Conservation (phyloP, 2,113 vertebrate species). For the Notothenia coriiceps region DNA sequence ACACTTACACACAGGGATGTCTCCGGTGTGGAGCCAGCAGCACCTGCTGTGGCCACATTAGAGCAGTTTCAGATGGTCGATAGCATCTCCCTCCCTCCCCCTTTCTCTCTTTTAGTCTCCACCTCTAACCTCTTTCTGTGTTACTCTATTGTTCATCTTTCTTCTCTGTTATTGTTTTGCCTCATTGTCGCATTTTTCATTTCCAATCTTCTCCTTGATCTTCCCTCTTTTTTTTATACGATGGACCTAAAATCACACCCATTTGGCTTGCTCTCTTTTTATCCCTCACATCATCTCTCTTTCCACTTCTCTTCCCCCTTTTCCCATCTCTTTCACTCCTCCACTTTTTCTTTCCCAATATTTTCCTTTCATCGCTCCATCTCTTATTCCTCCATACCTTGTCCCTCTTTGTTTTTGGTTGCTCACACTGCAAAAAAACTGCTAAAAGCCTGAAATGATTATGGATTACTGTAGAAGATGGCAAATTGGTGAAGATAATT, state of each 20-base stretch:
- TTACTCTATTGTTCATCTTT: not conserved
- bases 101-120: constrained; percentile 10
- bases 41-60: constrained; percentile 59
- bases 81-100: constrained; percentile 23
- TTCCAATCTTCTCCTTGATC: constrained; percentile 1
- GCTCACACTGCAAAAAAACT: not conserved
- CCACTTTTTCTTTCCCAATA: not conserved
- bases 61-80: constrained; percentile 54
- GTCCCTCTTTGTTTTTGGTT: not conserved
- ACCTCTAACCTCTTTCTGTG: constrained; percentile 21
- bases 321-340: not conserved
- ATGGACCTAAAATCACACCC: constrained; percentile 18
- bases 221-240: not conserved
- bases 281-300: constrained; percentile 7
- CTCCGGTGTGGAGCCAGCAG: constrained; percentile 48
- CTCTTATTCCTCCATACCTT: not conserved
- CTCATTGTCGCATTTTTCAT: not conserved
- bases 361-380: not conserved
- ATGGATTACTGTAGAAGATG: not conserved
- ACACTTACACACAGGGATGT: constrained; percentile 37
- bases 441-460: not conserved
- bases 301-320: not conserved
- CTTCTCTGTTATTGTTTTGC: not conserved
- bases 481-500: not conserved
- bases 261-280: not conserved